Evolutionary conservation across 35 echinoderm and acorn worm genomes (phyloP), one percentile per base, ranked within the genome.

Genomic region (Lytechinus pictus): DNA sequence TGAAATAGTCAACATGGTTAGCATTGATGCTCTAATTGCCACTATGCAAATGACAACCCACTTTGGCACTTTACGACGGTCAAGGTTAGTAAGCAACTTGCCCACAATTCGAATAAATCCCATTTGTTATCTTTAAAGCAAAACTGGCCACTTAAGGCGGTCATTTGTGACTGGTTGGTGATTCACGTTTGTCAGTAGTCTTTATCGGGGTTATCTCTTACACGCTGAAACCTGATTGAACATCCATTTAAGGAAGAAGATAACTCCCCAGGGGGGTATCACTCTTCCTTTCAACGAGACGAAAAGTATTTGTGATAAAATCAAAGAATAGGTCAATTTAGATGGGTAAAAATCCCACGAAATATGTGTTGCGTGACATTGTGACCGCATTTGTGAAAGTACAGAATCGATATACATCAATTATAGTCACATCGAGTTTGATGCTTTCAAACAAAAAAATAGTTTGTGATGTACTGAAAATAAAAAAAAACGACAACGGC

Each of bases 351-450:
- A 71, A 79, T 11, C 19, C 66, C 19, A 16, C 19, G 33, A 44
- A n/a, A 24, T 79, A 79, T 79, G 66, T 79, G 66, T 79, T 79
- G 66, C 66, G n/a, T 79, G 66, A 16, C 21, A 79, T 24, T 24
- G 66, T 79, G 66, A 79, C 66, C 66, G 66, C 66, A 24, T 79
- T 79, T 79, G 66, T 79, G 66, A 79, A 79, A 79, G 66, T 79
- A 79, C 16, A 79, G 19, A 79, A n/a, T 79, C 66, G n/a, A 79
- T 79, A 79, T 79, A 79, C 66, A 24, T 79, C 66, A 79, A 24
- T 16, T 79, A 79, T 79, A 4, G 21, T 79, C 66, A 79, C 66
- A 79, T 24, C 19, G 7, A 6, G 66, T 79, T 24, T 79, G 6
- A 79, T n/a, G 19, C 66, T 79, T 24, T 72, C 61, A 72, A 24